A percentile compares a stretch with the other conserved stretches of the same genome.
phyloP scores from a whole-genome alignment of 1,140 invertebrate species.

The Zelostemma sp. region DNA sequence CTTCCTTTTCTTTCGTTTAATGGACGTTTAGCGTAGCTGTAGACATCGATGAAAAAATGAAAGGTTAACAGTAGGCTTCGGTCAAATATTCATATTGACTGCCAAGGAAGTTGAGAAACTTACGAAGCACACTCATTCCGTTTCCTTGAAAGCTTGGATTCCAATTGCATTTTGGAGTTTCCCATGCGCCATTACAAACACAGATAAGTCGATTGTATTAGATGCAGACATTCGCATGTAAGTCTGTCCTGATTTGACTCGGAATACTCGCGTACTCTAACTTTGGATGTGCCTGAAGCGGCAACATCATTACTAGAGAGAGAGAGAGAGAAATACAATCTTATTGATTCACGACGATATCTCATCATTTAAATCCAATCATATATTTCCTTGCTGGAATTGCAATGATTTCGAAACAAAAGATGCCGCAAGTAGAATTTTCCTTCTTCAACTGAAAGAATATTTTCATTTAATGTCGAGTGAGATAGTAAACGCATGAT shows the following conservation, averaged over 20 bases:
- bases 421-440: no score
- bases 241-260: slow-evolving; percentile 29
- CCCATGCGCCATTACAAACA: slow-evolving; percentile 4
- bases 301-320: slow-evolving; percentile 15
- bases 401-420: no score
- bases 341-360: slow-evolving; percentile 15
- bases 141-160: slow-evolving; percentile 16
- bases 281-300: slow-evolving; percentile 18
- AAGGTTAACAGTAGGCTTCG: neutral
- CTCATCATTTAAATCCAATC: neutral
- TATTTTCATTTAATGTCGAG: no score
- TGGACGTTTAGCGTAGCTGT: neutral
- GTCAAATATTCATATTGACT: slow-evolving; percentile 16
- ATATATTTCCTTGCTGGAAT: no score
- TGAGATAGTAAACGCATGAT: no score
- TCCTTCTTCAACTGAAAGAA: no score
- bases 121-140: slow-evolving; percentile 21
- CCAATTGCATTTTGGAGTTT: slow-evolving; percentile 29
- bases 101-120: slow-evolving; percentile 22
- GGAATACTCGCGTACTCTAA: slow-evolving; percentile 23
- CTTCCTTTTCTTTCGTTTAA: neutral
- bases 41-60: neutral
- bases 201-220: neutral
- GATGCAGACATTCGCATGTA: slow-evolving; percentile 3
- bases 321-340: slow-evolving; percentile 6